These are phyloP conservation scores for Tupiocoris notatus DNA, from an alignment of 2,888 invertebrate species.

Conservation along the genomic window DNA sequence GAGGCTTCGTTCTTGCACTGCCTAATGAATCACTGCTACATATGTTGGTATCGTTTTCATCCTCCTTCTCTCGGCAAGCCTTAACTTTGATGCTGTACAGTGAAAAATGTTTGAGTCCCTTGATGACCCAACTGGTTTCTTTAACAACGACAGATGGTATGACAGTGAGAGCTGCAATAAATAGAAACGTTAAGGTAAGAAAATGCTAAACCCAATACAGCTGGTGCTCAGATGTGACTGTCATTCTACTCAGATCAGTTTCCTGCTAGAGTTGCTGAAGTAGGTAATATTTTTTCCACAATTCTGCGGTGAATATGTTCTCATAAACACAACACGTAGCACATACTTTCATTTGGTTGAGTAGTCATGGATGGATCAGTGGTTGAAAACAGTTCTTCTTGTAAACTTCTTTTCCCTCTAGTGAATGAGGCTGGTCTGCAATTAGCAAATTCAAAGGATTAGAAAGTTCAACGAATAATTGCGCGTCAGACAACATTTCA, in stretches of 20 bases:
- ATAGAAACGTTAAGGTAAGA: too few species aligned
- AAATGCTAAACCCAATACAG: too few species aligned
- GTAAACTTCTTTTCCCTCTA: neutral
- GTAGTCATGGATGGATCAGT: neutral
- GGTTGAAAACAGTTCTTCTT: neutral
- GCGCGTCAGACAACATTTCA: neutral
- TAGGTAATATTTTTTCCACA: too few species aligned
- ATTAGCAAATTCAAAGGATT: too few species aligned
- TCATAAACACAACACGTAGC: too few species aligned
- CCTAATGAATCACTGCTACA: constrained; percentile 60
- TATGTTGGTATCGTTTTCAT: constrained; percentile 51
- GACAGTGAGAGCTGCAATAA: neutral
- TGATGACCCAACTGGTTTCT: constrained; percentile 56
- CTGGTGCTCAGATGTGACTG: too few species aligned
- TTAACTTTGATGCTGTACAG: constrained; percentile 71
- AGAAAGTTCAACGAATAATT: neutral
- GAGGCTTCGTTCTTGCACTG: constrained; percentile 57
- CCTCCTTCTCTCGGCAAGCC: constrained; percentile 68
- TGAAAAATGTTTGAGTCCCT: constrained; percentile 72
- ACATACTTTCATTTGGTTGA: neutral
- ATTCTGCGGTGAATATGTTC: too few species aligned
- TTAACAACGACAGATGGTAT: neutral
- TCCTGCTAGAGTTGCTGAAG: too few species aligned
- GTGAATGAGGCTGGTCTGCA: neutral
- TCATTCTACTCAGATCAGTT: too few species aligned